A percentile compares a stretch with the other conserved stretches of the same genome.
Conservation (phyloP, 2,888 invertebrate species). For the Cheiracanthium punctorium region DNA sequence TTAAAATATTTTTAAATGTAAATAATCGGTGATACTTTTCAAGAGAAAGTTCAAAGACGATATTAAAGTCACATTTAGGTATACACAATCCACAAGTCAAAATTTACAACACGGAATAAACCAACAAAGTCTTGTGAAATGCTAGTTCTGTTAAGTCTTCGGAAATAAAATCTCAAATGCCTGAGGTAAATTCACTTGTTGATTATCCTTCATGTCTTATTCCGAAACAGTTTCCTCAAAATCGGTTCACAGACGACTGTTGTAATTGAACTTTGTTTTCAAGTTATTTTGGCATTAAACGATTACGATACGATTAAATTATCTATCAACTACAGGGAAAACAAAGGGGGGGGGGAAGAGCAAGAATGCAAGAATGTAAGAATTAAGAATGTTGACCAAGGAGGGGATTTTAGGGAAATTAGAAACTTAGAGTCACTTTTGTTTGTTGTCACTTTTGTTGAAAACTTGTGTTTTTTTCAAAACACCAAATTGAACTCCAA, state of each 20-base stretch:
- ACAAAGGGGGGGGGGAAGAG: no score
- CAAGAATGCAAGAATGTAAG: no score
- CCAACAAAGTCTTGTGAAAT: neutral
- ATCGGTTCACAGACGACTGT: neutral
- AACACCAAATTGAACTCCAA: no score
- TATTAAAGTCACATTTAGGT: neutral
- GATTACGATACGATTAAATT: no score
- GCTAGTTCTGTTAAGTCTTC: neutral
- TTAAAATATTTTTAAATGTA: no score
- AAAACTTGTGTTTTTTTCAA: no score
- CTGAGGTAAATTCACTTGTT: neutral
- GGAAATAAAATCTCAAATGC: neutral
- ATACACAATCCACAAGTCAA: neutral
- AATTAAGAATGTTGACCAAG: no score
- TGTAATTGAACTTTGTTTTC: neutral
- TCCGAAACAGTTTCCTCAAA: neutral
- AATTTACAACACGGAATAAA: neutral
- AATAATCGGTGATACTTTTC: no score
- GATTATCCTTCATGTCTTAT: neutral
- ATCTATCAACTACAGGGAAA: no score
- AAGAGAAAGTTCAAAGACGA: neutral
- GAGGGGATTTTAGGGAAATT: no score
- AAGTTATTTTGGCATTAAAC: neutral
- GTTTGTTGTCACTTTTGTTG: no score
- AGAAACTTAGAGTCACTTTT: no score